A percentile compares a stretch with the other conserved stretches of the same genome.
Evolutionary conservation across 2,888 invertebrate species (phyloP).

Genomic region (Eilema caniola): DNA sequence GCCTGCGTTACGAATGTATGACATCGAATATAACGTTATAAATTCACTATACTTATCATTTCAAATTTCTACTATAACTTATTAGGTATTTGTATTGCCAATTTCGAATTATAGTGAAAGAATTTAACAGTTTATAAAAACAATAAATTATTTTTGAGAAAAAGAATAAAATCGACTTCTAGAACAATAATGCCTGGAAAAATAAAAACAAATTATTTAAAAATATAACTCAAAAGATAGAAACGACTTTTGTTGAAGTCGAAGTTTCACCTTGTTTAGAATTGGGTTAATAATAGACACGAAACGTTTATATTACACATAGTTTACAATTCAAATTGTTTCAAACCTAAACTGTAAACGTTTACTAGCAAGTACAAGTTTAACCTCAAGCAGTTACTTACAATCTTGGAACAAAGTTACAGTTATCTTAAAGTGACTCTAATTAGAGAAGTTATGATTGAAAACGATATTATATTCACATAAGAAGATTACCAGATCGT

Average conservation of each 20-base stretch:
- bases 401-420: constrained; percentile 26
- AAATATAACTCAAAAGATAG: too few species aligned
- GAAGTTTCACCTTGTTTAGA: too few species aligned
- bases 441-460: constrained; percentile 10
- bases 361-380: constrained; percentile 20
- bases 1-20: too few species aligned
- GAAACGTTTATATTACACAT: constrained; percentile 50
- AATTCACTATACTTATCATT: background rate
- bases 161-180: too few species aligned
- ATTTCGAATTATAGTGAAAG: constrained; percentile 50
- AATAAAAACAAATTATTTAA: too few species aligned
- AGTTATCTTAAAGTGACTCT: constrained; percentile 28
- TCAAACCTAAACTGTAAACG: constrained; percentile 15
- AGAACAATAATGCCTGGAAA: too few species aligned
- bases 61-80: background rate
- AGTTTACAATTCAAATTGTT: constrained; percentile 35
- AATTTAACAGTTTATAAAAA: constrained; percentile 52
- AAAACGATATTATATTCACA: background rate
- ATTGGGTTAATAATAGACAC: constrained; percentile 59
- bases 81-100: constrained; percentile 1
- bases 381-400: constrained; percentile 27
- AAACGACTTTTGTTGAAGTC: too few species aligned
- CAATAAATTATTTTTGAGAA: too few species aligned
- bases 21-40: too few species aligned
- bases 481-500: background rate